A percentile compares a stretch with the other conserved stretches of the same genome.
These are phyloP conservation scores for Galaxias olidus DNA, from an alignment of 2,797 vertebrate genomes.

Conservation along the genomic window DNA sequence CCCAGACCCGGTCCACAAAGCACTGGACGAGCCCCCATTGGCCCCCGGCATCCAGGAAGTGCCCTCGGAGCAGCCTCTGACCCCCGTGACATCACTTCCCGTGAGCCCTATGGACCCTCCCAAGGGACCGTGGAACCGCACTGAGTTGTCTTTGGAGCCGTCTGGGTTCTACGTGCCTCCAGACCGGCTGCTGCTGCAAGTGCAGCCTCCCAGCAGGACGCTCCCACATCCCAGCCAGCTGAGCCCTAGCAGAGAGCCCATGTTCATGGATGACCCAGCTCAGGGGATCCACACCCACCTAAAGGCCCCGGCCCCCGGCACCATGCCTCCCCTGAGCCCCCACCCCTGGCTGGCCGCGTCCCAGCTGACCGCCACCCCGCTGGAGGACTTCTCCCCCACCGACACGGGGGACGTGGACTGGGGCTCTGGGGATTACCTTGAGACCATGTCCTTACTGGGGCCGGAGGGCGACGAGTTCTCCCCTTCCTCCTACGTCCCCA, in stretches of 20 bases:
- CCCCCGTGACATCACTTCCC: slow-evolving; percentile 31
- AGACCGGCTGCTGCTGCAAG: slow-evolving; percentile 1
- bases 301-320: slow-evolving; percentile 52
- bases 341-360: slow-evolving; percentile 66
- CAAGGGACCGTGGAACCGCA: background rate
- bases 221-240: slow-evolving; percentile 38
- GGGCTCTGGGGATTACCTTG: slow-evolving; percentile 86
- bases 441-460: slow-evolving; percentile 78
- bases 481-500: slow-evolving; percentile 68
- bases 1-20: slow-evolving; percentile 35
- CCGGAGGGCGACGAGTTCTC: slow-evolving; percentile 70
- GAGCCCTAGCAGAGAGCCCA: slow-evolving; percentile 46
- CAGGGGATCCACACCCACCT: slow-evolving; percentile 33
- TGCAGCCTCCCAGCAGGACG: slow-evolving; percentile 30
- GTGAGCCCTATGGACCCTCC: slow-evolving; percentile 32
- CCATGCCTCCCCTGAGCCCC: slow-evolving; percentile 68
- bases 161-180: slow-evolving; percentile 17
- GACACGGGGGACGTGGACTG: slow-evolving; percentile 78
- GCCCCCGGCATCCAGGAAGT: slow-evolving; percentile 29
- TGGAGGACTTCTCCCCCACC: slow-evolving; percentile 70
- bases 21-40: slow-evolving; percentile 16
- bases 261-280: slow-evolving; percentile 38
- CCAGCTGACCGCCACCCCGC: slow-evolving; percentile 69
- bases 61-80: slow-evolving; percentile 25
- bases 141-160: slow-evolving; percentile 32